Evolutionary conservation across 2,888 invertebrate genomes (phyloP), one percentile per base, ranked within the genome.

Genomic region (Iphiclides podalirius): DNA sequence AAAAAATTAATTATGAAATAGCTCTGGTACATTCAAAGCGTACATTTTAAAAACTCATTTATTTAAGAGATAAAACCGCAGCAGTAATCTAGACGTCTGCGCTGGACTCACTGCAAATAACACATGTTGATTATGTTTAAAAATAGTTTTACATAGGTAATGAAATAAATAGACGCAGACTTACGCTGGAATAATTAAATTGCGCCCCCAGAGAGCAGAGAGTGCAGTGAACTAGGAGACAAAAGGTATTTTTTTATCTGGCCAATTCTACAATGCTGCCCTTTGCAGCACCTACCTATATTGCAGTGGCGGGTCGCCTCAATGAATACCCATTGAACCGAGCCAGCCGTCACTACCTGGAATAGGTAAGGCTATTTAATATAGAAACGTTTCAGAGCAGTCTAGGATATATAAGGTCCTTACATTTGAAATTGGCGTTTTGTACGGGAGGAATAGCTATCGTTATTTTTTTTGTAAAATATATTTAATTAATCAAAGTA

Each of bases 321-420:
- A 72, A 67, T 79, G 75, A 71, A 80, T 71, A 77, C 70, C 66
- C 84, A 79, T 60, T 83, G 84, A 83, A 79, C 79, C 77, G 83
- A 67, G 58, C 52, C 64, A 63, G 66, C 66, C 66, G 63, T 66
- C 72, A 66, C 67, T 58, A 63, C 63, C 63, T 65, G 56, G 58
- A 66, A 66, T 67, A 66, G 64, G 72, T 68, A 64, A 75, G 2
- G 8, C 31, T 31, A 31, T 31, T 4, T 11, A 31, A 31, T 31
- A 31, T 31, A 31, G 31, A n/a, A 11, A 31, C 31, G 31, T 12
- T 31, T 6, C 12, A n/a, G 11, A 31, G 31, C 31, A 31, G 11
- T 31, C 31, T 31, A 11, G n/a, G 31, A 6, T 11, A 11, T 11
- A 8, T n/a, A n/a, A n/a, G n/a, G n/a, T n/a, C n/a, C n/a, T n/a